Evolutionary conservation across 2,113 vertebrate genomes (phyloP), one percentile per base, ranked within the genome.

Genomic region (Gallinago paraguaiae): DNA sequence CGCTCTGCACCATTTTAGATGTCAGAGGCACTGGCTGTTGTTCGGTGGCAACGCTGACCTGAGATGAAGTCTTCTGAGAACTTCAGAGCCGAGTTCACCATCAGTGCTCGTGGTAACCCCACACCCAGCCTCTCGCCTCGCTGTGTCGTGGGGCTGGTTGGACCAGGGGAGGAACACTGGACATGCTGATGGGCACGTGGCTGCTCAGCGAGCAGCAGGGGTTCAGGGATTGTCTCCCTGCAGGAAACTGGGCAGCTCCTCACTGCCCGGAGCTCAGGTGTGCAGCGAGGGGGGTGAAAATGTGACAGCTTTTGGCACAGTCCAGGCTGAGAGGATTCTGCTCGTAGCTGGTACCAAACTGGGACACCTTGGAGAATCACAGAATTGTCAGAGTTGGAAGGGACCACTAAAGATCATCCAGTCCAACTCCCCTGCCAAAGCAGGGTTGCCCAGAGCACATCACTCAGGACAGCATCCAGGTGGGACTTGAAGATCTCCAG

Each of bases 31-130:
- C 20, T 56, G 68, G 28, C 37, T 67, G 68, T 28, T 74, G 27
- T 27, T 50, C 20, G n/a, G 28, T 20, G 63, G 25, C 79, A 56
- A 17, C 1, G 1, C 15, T 1, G 3, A 60, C 27, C 39, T 60
- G n/a, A 45, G 48, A 22, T 15, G 31, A 15, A 82, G 45, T 31
- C 35, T 64, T 65, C 68, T 61, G 35, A 54, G 63, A 45, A 28
- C 45, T 51, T 24, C 19, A 8, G 51, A 46, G 39, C 13, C 0
- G 1, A 23, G 11, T 35, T 48, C 13, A 43, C 43, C n/a, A 2
- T n/a, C 33, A 1, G 31, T 1, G 0, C 39, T 43, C 17, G 1
- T 0, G 13, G 46, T 46, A 31, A 22, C 39, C 45, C 43, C 23
- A 20, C 48, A n/a, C 51, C 18, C 37, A n/a, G 1, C 16, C n/a